Conservation (phyloP, 2,113 vertebrate genomes). For the Leucopternis melanops region DNA sequence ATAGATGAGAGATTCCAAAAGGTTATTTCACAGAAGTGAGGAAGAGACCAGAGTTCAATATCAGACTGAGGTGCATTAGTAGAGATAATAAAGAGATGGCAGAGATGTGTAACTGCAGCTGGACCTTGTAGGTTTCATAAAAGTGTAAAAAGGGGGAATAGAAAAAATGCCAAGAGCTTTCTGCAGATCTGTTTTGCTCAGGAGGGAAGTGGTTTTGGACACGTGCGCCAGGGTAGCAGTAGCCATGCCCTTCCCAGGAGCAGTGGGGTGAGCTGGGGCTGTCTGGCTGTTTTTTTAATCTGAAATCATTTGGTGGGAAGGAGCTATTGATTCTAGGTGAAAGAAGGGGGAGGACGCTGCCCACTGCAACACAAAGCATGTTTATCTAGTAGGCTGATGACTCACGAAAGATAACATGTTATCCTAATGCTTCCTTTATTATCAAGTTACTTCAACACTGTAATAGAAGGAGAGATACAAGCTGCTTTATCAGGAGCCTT, state of each 20-base stretch:
- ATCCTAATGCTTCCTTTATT: constrained; percentile 9
- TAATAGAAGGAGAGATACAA: constrained; percentile 19
- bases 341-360: constrained; percentile 4
- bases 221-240: background rate
- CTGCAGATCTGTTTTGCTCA: background rate
- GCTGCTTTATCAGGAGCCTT: background rate
- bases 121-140: background rate
- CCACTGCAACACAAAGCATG: background rate
- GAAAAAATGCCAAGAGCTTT: background rate
- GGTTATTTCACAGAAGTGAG: constrained; percentile 23
- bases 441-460: background rate
- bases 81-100: background rate
- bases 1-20: background rate
- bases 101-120: background rate
- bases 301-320: background rate
- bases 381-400: constrained; percentile 31
- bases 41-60: constrained; percentile 1
- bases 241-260: background rate
- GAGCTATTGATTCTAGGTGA: background rate
- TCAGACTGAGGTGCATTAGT: background rate
- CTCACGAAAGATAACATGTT: background rate
- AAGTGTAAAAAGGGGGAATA: background rate
- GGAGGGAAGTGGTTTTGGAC: background rate
- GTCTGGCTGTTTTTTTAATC: background rate
- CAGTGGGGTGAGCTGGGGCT: background rate